Evolutionary conservation across 2,797 vertebrate genomes (phyloP).

Genomic region (Scomberomorus guttatus): DNA sequence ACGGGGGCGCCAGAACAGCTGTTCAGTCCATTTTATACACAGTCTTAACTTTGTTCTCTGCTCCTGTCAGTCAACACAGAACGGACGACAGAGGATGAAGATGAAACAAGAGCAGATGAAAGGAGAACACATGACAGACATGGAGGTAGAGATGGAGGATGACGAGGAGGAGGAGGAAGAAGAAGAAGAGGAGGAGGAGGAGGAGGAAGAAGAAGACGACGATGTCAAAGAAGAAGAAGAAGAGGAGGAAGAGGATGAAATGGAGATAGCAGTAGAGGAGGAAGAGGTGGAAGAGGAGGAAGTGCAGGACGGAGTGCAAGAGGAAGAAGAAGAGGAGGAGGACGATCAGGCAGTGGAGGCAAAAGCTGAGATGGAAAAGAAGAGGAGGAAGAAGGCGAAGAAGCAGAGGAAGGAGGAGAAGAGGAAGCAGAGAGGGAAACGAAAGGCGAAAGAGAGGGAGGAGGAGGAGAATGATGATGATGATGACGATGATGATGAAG

Average conservation of each 20-base stretch:
- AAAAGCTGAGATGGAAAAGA: conserved; percentile 40
- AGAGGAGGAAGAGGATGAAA: conserved; percentile 27
- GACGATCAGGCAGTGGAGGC: conserved; percentile 33
- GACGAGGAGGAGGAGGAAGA: background rate
- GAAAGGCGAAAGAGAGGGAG: conserved; percentile 34
- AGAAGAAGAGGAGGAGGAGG: accelerated
- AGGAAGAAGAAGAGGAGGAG: conserved; percentile 30
- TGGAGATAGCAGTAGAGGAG: conserved; percentile 40
- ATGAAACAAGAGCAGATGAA: conserved; percentile 51
- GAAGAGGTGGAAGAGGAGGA: conserved; percentile 61
- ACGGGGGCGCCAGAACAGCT: background rate
- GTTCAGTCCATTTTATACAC: background rate
- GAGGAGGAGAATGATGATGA: background rate
- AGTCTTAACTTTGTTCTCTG: background rate
- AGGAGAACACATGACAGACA: conserved; percentile 34
- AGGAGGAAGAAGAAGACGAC: accelerated
- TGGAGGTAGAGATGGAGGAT: conserved; percentile 32
- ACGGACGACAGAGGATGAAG: conserved; percentile 51
- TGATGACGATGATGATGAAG: conserved; percentile 30
- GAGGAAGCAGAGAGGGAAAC: conserved; percentile 60
- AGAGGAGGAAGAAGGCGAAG: conserved; percentile 49
- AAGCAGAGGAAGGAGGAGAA: conserved; percentile 61
- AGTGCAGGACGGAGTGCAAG: conserved; percentile 36
- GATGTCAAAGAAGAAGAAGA: background rate
- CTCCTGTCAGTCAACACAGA: conserved; percentile 29